These are phyloP conservation scores for Clarias macrocephalus DNA, from an alignment of 2,113 vertebrate genomes.

Conservation along the genomic window DNA sequence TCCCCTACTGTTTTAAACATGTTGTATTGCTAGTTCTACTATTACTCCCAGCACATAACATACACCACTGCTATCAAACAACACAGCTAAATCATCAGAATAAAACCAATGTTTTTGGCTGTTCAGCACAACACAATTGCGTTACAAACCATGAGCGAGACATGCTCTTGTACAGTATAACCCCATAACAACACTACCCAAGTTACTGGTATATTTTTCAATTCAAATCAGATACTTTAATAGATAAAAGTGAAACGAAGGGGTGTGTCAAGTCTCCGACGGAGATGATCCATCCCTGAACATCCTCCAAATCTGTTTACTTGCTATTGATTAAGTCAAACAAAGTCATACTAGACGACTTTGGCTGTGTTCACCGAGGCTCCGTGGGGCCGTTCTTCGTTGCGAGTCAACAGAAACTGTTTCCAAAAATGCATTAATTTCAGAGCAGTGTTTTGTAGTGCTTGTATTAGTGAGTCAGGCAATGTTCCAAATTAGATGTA, in stretches of 20 bases:
- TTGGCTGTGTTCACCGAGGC: conserved; percentile 48
- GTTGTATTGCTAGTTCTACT: not conserved
- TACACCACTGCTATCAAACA: not conserved
- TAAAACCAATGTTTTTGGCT: not conserved
- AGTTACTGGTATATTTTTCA: conserved; percentile 12
- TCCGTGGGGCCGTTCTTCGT: conserved; percentile 44
- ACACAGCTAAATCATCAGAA: not conserved
- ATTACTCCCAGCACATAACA: not conserved
- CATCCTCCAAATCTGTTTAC: conserved; percentile 57
- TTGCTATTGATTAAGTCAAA: conserved; percentile 52
- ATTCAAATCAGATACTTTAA: conserved; percentile 18
- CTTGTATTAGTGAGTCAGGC: conserved; percentile 34
- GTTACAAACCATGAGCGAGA: not conserved
- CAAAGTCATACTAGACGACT: conserved; percentile 38
- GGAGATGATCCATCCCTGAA: conserved; percentile 46
- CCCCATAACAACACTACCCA: not conserved
- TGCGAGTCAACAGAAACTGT: conserved; percentile 38
- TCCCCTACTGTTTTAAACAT: not conserved
- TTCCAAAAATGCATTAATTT: conserved; percentile 49
- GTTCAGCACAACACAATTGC: not conserved
- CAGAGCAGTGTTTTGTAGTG: conserved; percentile 28
- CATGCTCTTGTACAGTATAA: not conserved
- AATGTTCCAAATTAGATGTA: conserved; percentile 36
- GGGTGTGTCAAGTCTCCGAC: not conserved
- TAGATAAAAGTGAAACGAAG: conserved; percentile 39